Percentiles rank a stretch among this genome's conserved stretches.
Conservation (phyloP, 2,888 invertebrate genomes). For the Frankliniella fusca region DNA sequence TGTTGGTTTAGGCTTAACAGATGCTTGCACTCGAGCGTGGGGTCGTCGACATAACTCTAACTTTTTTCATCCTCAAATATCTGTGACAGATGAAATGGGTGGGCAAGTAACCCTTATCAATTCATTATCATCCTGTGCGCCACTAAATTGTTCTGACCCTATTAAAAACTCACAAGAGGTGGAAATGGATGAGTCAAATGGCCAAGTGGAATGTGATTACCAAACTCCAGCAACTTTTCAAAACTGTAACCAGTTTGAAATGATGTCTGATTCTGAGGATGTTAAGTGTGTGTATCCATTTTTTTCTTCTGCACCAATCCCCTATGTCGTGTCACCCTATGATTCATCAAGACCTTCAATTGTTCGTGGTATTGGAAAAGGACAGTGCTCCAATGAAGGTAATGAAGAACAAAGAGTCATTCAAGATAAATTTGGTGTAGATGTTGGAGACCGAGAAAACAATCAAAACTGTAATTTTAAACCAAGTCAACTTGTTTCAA, state of each 20-base stretch:
- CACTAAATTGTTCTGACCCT: slow-evolving; percentile 67
- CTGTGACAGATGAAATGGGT: slow-evolving; percentile 85
- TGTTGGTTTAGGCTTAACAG: background rate
- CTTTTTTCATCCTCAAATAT: slow-evolving; percentile 76
- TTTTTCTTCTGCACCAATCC: slow-evolving; percentile 38
- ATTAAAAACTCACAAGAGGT: slow-evolving; percentile 51
- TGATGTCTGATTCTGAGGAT: slow-evolving; percentile 11
- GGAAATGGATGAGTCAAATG: background rate
- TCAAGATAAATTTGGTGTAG: background rate
- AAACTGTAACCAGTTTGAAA: background rate
- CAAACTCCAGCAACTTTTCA: background rate
- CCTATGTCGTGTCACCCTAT: slow-evolving; percentile 67
- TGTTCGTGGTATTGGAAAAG: slow-evolving; percentile 68
- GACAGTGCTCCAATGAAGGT: slow-evolving; percentile 51
- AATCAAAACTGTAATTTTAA: background rate
- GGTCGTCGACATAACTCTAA: background rate
- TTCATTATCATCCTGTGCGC: slow-evolving; percentile 48
- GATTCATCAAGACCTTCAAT: slow-evolving; percentile 73
- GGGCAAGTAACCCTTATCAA: slow-evolving; percentile 76
- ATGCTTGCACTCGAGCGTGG: background rate
- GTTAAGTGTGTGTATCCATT: background rate
- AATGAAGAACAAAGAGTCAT: slow-evolving; percentile 17
- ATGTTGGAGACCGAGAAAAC: background rate
- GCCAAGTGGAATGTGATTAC: background rate
- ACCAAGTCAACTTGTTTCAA: background rate